Conservation (phyloP, 37 sponge, comb jelly and placozoan genomes). For the Chondrosia reniformis region DNA sequence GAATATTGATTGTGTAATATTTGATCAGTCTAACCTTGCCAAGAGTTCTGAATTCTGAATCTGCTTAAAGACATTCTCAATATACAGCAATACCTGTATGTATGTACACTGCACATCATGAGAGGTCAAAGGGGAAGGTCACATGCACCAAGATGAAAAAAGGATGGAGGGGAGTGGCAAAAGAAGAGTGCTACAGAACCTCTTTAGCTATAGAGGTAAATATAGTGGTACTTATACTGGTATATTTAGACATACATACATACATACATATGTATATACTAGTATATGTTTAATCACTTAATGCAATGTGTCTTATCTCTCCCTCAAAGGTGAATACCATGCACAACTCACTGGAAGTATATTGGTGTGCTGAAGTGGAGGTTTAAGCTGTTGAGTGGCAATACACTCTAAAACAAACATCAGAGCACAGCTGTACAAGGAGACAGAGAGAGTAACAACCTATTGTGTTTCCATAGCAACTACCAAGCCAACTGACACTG, state of each 20-base stretch:
- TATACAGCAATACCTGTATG: too few species aligned
- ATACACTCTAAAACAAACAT: constrained; percentile 8
- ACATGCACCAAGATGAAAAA: too few species aligned
- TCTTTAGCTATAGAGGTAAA: too few species aligned
- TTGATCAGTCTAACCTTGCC: neutral
- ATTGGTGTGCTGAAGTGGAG: constrained; percentile 19
- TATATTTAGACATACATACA: too few species aligned
- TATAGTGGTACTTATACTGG: too few species aligned
- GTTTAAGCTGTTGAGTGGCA: constrained; percentile 6
- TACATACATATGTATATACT: neutral
- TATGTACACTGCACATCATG: too few species aligned
- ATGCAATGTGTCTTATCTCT: too few species aligned
- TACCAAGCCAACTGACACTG: neutral
- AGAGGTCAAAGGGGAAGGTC: too few species aligned
- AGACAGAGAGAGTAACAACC: too few species aligned
- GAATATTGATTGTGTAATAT: neutral
- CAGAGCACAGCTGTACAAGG: constrained; percentile 14
- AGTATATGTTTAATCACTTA: neutral
- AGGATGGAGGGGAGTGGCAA: too few species aligned
- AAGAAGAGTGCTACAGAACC: too few species aligned
- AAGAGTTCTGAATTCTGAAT: neutral
- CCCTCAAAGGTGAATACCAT: too few species aligned
- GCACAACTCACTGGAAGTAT: constrained; percentile 19
- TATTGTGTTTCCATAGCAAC: neutral
- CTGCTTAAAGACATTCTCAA: neutral